phyloP scores from a whole-genome alignment of 2,113 vertebrate species.

The Hippocampus comes region DNA sequence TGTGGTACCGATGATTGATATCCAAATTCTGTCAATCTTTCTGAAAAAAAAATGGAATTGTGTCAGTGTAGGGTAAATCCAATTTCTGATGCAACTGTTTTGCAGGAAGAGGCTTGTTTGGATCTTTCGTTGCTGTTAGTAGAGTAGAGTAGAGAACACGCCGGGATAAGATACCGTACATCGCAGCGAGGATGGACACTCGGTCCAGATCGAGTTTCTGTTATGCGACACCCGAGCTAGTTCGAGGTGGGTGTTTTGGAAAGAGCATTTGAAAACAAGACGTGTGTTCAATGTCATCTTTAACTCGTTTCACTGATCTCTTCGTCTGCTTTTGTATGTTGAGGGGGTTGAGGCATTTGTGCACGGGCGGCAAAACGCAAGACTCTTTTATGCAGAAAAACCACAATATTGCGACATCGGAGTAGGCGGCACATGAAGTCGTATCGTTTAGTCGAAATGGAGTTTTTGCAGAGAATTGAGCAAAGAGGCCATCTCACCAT shows the following conservation, averaged over 20 bases:
- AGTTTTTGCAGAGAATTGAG: too few species aligned
- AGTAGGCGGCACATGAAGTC: too few species aligned
- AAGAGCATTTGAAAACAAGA: slow-evolving; percentile 49
- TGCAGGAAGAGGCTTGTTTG: slow-evolving; percentile 26
- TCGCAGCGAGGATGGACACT: slow-evolving; percentile 33
- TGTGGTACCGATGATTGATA: background rate
- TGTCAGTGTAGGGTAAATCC: background rate
- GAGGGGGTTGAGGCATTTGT: too few species aligned
- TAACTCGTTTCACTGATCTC: slow-evolving; percentile 13
- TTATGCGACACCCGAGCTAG: slow-evolving; percentile 34
- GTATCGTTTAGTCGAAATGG: too few species aligned
- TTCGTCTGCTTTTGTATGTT: slow-evolving; percentile 10
- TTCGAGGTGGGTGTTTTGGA: slow-evolving; percentile 44
- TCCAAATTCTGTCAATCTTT: background rate
- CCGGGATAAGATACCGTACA: slow-evolving; percentile 44
- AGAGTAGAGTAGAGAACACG: slow-evolving; percentile 7
- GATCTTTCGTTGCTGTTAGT: slow-evolving; percentile 27
- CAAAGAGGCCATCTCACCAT: too few species aligned
- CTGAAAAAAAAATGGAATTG: background rate
- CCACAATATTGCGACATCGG: too few species aligned
- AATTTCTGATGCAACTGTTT: background rate
- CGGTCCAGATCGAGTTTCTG: slow-evolving; percentile 16
- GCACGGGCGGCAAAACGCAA: too few species aligned
- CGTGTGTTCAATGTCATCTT: slow-evolving; percentile 28
- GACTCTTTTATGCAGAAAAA: too few species aligned